These are phyloP conservation scores for Papilio protenor DNA, from an alignment of 2,888 invertebrate species.

Conservation along the genomic window DNA sequence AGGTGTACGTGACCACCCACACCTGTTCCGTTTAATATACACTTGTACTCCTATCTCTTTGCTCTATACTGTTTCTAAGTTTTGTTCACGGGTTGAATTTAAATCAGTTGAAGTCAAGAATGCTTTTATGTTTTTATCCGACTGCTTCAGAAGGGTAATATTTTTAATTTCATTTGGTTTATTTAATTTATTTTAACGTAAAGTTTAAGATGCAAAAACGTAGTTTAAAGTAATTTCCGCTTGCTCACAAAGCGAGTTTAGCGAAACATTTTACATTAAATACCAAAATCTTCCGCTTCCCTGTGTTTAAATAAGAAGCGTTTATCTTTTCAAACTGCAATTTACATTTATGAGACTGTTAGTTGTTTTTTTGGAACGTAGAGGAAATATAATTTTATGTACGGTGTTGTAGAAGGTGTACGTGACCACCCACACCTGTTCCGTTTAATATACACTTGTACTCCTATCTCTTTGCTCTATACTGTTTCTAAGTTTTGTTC, in stretches of 20 bases:
- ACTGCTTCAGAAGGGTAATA: neutral
- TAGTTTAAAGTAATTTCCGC: neutral
- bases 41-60: conserved; percentile 4
- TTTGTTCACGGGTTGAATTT: neutral
- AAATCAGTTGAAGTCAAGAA: neutral
- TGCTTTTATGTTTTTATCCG: neutral
- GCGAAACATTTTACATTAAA: neutral
- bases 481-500: neutral
- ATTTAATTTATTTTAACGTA: no score
- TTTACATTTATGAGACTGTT: conserved; percentile 4
- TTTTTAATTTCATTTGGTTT: neutral
- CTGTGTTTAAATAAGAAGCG: neutral
- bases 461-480: neutral
- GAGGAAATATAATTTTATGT: neutral
- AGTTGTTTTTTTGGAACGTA: neutral
- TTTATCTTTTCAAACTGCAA: neutral
- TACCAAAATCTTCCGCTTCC: neutral
- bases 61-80: neutral
- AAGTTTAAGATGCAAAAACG: neutral
- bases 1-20: neutral
- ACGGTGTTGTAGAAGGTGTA: neutral
- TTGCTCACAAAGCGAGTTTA: neutral
- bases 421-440: conserved; percentile 3
- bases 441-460: neutral
- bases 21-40: conserved; percentile 3